Evolutionary conservation across 2,797 vertebrate genomes (phyloP).

Genomic region (Myotis planiceps): DNA sequence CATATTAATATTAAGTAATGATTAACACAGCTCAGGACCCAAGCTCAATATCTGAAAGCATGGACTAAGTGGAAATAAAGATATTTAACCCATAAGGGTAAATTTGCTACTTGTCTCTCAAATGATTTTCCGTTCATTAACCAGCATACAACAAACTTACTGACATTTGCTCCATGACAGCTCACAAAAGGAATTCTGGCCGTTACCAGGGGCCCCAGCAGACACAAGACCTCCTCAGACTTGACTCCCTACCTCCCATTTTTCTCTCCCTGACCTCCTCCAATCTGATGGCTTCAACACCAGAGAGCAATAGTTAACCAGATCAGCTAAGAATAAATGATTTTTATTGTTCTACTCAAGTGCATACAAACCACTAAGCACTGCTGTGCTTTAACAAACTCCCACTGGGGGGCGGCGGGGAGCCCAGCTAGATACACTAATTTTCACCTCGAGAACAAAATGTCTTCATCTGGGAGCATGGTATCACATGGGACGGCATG

Average conservation of each 20-base stretch:
- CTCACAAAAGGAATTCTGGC: not conserved
- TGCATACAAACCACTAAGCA: slow-evolving; percentile 20
- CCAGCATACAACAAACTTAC: not conserved
- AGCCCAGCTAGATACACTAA: not conserved
- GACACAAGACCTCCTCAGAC: not conserved
- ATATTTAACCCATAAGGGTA: not conserved
- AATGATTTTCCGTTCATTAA: slow-evolving; percentile 40
- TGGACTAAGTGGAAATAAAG: slow-evolving; percentile 4
- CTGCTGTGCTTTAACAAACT: slow-evolving; percentile 2
- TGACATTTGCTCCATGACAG: not conserved
- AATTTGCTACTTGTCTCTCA: not conserved
- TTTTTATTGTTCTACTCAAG: slow-evolving; percentile 29
- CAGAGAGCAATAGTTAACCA: not conserved
- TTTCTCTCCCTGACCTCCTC: not conserved
- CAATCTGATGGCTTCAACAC: not conserved
- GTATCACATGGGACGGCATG: not conserved
- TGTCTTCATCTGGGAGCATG: not conserved
- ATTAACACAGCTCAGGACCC: slow-evolving; percentile 55
- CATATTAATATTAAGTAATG: slow-evolving; percentile 74
- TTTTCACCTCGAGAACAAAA: not conserved
- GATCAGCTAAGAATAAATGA: not conserved
- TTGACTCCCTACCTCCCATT: not conserved
- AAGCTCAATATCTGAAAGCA: slow-evolving; percentile 31
- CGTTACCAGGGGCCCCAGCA: not conserved
- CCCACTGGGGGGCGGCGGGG: not conserved